These are phyloP conservation scores for Theodoxus fluviatilis DNA, from an alignment of 2,888 invertebrate genomes.

Conservation along the genomic window DNA sequence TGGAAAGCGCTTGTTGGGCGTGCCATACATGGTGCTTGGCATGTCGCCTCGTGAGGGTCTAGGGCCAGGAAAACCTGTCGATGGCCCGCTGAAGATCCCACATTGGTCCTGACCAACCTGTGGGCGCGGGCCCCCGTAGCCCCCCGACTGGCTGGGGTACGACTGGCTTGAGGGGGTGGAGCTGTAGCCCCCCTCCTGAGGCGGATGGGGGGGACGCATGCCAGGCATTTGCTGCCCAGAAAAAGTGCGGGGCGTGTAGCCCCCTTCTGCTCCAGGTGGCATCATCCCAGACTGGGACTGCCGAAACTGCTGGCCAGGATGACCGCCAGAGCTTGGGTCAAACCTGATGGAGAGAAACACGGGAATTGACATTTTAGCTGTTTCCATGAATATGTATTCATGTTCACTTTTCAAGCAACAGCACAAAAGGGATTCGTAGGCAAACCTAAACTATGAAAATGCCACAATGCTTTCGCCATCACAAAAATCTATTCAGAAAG, in stretches of 20 bases:
- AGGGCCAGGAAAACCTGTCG: slow-evolving; percentile 31
- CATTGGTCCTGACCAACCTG: too few relatives aligned
- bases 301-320: slow-evolving; percentile 32
- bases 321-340: slow-evolving; percentile 39
- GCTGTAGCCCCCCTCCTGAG: slow-evolving; percentile 20
- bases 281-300: slow-evolving; percentile 23
- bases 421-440: too few relatives aligned
- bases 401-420: too few relatives aligned
- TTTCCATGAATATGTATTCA: background rate
- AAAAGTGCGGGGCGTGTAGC: background rate
- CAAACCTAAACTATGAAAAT: too few relatives aligned
- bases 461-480: too few relatives aligned
- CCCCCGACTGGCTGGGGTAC: slow-evolving; percentile 21
- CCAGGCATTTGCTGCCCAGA: background rate
- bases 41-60: slow-evolving; percentile 41
- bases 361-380: background rate
- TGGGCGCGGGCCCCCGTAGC: slow-evolving; percentile 4
- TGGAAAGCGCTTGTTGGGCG: slow-evolving; percentile 50
- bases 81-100: slow-evolving; percentile 6
- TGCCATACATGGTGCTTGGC: slow-evolving; percentile 43
- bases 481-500: too few relatives aligned
- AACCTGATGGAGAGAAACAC: slow-evolving; percentile 38
- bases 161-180: slow-evolving; percentile 24
- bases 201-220: background rate
- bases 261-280: background rate